A percentile compares a stretch with the other conserved stretches of the same genome.
Evolutionary conservation across 2,113 vertebrate genomes (phyloP).

Genomic region (Phyllopteryx taeniolatus): DNA sequence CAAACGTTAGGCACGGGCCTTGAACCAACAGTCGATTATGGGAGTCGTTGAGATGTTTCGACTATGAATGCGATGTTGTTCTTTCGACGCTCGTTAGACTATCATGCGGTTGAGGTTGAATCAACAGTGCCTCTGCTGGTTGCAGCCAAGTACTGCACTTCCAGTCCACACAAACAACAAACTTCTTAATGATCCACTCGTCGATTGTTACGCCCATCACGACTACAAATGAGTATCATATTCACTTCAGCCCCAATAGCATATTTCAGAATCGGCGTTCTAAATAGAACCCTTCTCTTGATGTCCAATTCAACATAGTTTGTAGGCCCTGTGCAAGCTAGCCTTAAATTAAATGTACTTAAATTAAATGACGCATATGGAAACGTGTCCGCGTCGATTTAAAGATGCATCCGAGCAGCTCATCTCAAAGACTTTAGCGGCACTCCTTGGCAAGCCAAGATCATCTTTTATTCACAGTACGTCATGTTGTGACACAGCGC

Average conservation of each 20-base stretch:
- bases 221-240: slow-evolving; percentile 1
- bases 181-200: background rate
- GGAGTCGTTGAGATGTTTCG: too few species aligned
- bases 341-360: slow-evolving; percentile 36
- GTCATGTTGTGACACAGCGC: slow-evolving; percentile 39
- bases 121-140: background rate
- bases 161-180: background rate
- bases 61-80: too few species aligned
- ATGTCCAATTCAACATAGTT: slow-evolving; percentile 50
- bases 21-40: too few species aligned
- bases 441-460: slow-evolving; percentile 53
- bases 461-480: slow-evolving; percentile 58
- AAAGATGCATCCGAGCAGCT: slow-evolving; percentile 61
- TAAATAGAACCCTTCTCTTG: slow-evolving; percentile 31
- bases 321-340: slow-evolving; percentile 49
- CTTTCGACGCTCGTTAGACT: too few species aligned
- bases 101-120: background rate
- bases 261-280: slow-evolving; percentile 16
- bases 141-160: background rate
- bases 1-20: too few species aligned
- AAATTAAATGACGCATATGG: slow-evolving; percentile 40
- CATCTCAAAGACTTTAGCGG: slow-evolving; percentile 46
- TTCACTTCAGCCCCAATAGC: background rate
- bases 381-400: slow-evolving; percentile 47
- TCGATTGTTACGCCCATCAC: background rate